Percentiles rank a stretch among this genome's conserved stretches.
Evolutionary conservation across 2,113 vertebrate species (phyloP).

Genomic region (Leptosomus discolor): DNA sequence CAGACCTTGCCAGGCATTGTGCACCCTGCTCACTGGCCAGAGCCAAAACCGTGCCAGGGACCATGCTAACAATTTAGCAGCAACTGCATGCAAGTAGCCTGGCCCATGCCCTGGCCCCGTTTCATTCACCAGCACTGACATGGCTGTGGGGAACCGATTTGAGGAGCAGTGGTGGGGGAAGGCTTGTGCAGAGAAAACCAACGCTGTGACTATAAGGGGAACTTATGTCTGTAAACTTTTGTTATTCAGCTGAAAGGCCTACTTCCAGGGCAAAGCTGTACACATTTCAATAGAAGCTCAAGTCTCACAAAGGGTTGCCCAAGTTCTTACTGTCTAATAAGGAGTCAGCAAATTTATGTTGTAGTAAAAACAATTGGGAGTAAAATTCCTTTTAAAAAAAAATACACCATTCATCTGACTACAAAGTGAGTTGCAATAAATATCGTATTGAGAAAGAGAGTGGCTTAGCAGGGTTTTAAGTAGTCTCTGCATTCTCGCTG

Average conservation of each 20-base stretch:
- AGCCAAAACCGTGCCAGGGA: neutral
- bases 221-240: neutral
- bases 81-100: neutral
- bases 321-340: slow-evolving; percentile 22
- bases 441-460: slow-evolving; percentile 45
- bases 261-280: neutral
- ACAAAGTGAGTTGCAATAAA: slow-evolving; percentile 69
- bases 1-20: neutral
- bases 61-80: neutral
- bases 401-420: slow-evolving; percentile 61
- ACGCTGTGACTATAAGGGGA: neutral
- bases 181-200: neutral
- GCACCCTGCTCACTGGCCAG: fast-evolving
- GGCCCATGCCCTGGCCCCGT: fast-evolving
- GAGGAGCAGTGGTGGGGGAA: neutral
- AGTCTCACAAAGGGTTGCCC: slow-evolving; percentile 35
- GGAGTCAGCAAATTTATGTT: slow-evolving; percentile 66
- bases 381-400: slow-evolving; percentile 44
- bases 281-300: slow-evolving; percentile 28
- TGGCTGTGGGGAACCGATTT: neutral
- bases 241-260: neutral
- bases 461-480: slow-evolving; percentile 57
- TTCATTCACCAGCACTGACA: neutral
- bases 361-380: slow-evolving; percentile 64
- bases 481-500: slow-evolving; percentile 28